Base-by-base conservation (phyloP, 2,113 vertebrate species). In the Clarias batrachus region DNA sequence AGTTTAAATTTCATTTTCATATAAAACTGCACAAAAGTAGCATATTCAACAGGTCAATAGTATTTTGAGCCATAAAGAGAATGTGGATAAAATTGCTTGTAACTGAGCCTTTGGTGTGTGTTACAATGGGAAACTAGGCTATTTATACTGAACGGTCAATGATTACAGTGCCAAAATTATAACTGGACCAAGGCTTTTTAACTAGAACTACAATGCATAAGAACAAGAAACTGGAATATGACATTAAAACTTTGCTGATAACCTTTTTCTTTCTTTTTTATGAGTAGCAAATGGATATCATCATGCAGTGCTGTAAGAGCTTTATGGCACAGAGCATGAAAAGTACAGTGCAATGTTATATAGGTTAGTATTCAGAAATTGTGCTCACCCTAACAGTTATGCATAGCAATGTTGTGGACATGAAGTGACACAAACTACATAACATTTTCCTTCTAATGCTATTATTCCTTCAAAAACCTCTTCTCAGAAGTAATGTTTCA, bases 321-420 rank as follows among this genome's bases (percentile, higher is more conserved):
- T 71, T 27, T 16, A 77, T 76, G 76, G 74, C 74, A 77, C 41
- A n/a, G 41, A 76, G 73, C 73, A 13, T 56, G 70, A 41, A 77
- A 62, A 83, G 57, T 68, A 83, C 71, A 83, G 70, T n/a, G 30
- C 33, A 60, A 71, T 82, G 74, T 52, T 79, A 81, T 48, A 57
- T 11, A 73, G 33, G 65, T 74, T 52, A 88, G 81, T 85, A 52
- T 52, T 79, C 25, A 54, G 19, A 48, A 27, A 79, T 23, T 74
- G 62, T 59, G 48, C 52, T 59, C 54, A 66, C 48, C 71, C 80
- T 57, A 54, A 89, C 81, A 86, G 25, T 60, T 33, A 59, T 80
- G 78, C 10, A 63, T 57, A 63, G 59, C 17, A 80, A 30, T 74
- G 23, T 41, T 79, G 48, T 85, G 76, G 54, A 85, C 8, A 27